A percentile compares a stretch with the other conserved stretches of the same genome.
Conservation (phyloP, 1,140 invertebrate genomes). For the Kradibia gibbosae region DNA sequence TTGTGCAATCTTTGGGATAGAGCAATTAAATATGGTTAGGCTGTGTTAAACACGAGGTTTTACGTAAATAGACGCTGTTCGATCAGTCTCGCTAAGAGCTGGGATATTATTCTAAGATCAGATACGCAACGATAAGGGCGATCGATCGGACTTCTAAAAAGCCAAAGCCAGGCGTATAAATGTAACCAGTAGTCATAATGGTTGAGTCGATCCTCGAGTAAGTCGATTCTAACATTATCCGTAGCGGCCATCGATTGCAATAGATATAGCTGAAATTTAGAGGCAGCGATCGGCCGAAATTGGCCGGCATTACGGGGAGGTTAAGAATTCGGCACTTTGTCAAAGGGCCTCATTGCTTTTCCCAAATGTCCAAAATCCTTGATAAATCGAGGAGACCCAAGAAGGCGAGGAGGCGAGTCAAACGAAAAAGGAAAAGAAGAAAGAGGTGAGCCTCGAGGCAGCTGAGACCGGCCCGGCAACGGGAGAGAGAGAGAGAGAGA, state of each 20-base stretch:
- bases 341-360: not conserved
- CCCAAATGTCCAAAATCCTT: not conserved
- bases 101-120: too few relatives aligned
- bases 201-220: too few relatives aligned
- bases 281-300: too few relatives aligned
- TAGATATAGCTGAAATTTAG: too few relatives aligned
- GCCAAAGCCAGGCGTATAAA: not conserved
- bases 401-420: not conserved
- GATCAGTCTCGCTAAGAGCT: too few relatives aligned
- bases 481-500: not conserved
- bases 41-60: not conserved
- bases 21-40: not conserved
- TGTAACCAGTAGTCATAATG: not conserved
- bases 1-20: not conserved
- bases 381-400: not conserved
- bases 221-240: too few relatives aligned
- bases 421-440: not conserved
- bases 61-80: not conserved
- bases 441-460: too few relatives aligned
- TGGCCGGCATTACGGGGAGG: too few relatives aligned
- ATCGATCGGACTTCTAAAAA: not conserved
- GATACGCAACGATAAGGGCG: too few relatives aligned
- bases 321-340: too few relatives aligned
- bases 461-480: too few relatives aligned
- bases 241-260: too few relatives aligned